Conservation (phyloP, 2,113 vertebrate species). For the Rattus norvegicus region DNA sequence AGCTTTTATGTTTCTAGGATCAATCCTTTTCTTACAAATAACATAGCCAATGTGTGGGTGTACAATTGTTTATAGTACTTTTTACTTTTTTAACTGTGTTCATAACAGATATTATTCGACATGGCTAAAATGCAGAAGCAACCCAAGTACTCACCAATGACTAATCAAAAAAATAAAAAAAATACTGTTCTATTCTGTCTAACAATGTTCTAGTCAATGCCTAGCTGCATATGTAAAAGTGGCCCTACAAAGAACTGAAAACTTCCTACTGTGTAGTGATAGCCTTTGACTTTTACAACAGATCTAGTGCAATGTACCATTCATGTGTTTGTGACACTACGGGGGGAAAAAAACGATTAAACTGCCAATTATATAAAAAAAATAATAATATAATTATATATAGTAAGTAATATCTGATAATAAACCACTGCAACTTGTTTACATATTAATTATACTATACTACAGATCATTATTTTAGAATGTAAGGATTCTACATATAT, state of each 20-base stretch:
- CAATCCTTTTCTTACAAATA: neutral
- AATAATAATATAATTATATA: neutral
- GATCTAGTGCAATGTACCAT: neutral
- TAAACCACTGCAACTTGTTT: neutral
- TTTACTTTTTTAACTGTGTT: neutral
- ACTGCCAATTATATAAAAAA: neutral
- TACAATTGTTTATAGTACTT: neutral
- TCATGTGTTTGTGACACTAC: neutral
- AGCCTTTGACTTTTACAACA: neutral
- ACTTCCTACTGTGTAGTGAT: neutral
- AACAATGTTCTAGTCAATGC: neutral
- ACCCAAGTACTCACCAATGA: neutral
- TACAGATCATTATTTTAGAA: neutral
- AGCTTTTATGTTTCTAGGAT: neutral
- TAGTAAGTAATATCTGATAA: neutral
- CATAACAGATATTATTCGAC: neutral
- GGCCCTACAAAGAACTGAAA: neutral
- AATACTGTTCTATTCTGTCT: neutral
- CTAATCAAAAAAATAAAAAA: neutral
- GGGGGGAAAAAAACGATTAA: neutral
- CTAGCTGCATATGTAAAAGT: neutral
- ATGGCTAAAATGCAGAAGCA: neutral
- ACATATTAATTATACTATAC: neutral
- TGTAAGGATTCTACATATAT: neutral
- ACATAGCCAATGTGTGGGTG: neutral